These are phyloP conservation scores for Epiblema foenella DNA, from an alignment of 2,888 invertebrate species.

Conservation along the genomic window DNA sequence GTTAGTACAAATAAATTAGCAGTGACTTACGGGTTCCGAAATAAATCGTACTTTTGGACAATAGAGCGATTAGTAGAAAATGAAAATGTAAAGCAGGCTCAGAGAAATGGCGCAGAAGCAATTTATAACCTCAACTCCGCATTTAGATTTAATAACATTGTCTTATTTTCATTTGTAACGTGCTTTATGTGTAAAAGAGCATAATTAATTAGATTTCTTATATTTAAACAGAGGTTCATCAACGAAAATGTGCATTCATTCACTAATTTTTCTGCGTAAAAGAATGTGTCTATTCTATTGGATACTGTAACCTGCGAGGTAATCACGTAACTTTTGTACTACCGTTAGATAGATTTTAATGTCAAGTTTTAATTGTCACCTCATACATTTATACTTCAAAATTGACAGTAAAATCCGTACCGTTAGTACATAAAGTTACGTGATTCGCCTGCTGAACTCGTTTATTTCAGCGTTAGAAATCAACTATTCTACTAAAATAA, in stretches of 20 bases:
- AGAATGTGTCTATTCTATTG: not conserved
- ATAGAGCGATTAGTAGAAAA: conserved; percentile 39
- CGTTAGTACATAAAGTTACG: no score
- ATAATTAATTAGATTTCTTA: conserved; percentile 17
- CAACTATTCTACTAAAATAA: no score
- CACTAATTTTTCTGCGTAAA: not conserved
- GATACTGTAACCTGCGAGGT: no score
- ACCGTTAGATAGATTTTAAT: no score
- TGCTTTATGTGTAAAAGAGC: not conserved
- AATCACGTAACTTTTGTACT: no score
- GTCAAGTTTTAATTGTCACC: no score
- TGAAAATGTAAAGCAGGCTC: conserved; percentile 35
- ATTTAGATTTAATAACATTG: conserved; percentile 36
- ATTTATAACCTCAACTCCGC: conserved; percentile 41
- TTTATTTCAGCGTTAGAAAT: no score
- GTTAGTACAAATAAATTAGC: conserved; percentile 7
- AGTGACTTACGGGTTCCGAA: conserved; percentile 11
- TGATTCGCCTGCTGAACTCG: no score
- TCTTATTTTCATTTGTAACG: conserved; percentile 24
- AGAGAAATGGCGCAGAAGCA: conserved; percentile 37
- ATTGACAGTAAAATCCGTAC: no score
- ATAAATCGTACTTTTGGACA: conserved; percentile 26
- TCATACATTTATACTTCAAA: no score
- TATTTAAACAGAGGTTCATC: not conserved
- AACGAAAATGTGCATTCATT: not conserved